Evolutionary conservation across 2,113 vertebrate genomes (phyloP), one percentile per base, ranked within the genome.

Genomic region (Bos indicus): DNA sequence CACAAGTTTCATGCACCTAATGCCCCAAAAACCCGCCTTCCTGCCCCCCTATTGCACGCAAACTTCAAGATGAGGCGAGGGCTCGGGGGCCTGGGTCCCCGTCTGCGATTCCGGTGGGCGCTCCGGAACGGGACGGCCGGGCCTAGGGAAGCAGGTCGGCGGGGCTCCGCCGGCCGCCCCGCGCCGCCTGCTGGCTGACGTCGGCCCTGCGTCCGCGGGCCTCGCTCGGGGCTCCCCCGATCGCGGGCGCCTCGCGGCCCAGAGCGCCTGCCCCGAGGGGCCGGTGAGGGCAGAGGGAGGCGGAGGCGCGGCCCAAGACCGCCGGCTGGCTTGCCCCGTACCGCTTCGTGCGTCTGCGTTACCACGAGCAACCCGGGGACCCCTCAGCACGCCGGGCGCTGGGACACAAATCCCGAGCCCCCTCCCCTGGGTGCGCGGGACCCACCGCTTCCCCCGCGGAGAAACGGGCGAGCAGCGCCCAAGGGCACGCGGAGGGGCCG

Each of bases 131-230:
- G 17, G 16, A 17, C 10, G 8, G 67, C n/a, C 33, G 5, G 80
- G 51, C 80, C 80, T 25, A 6, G 51, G 21, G 12, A 26, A 83
- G 33, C 6, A 6, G 6, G 11, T 15, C 36, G 3, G 33, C 60
- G 12, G 10, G 2, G 77, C 54, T 51, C 46, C 7, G 3, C 23
- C 4, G 15, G 23, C 28, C 33, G 36, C 12, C 36, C 23, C 57
- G 80, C 51, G 96, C 95, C 96, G 30, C 90, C 95, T 93, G 54
- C 57, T 91, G 95, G 95, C 64, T 46, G 3, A 11, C 8, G 21
- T 17, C 5, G 2, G 7, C 78, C 2, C 82, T 90, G 62, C 80
- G 11, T 56, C 28, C 36, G 11, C 6, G 19, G n/a, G 28, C 67
- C 64, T 3, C 6, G 23, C 60, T 26, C 30, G 3, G 80, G 21